Conservation (phyloP, 2,113 vertebrate species). For the Chauna torquata region DNA sequence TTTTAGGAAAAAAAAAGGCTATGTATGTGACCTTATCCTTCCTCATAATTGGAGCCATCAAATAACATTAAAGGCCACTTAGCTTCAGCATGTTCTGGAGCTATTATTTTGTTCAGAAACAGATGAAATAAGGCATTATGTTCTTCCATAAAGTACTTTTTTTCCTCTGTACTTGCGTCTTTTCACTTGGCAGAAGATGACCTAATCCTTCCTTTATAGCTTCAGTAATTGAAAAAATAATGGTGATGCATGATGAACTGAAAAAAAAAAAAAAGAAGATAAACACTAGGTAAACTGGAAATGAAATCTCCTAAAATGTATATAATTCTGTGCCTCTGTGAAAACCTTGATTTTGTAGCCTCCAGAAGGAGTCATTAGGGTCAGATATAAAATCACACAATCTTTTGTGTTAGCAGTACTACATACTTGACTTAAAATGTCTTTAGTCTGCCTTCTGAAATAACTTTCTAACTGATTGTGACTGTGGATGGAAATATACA, state of each 20-base stretch:
- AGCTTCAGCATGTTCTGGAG: background rate
- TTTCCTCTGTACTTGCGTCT: background rate
- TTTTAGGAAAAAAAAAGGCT: background rate
- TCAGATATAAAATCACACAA: background rate
- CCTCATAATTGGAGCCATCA: background rate
- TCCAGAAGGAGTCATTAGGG: background rate
- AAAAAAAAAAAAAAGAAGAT: background rate
- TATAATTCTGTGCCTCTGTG: background rate
- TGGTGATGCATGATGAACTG: background rate
- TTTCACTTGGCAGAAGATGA: background rate
- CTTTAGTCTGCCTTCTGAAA: background rate
- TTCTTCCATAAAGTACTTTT: background rate
- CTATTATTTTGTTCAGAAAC: slow-evolving; percentile 13
- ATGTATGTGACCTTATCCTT: background rate
- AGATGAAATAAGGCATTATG: background rate
- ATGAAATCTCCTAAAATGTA: background rate
- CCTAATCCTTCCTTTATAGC: background rate
- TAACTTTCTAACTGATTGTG: background rate
- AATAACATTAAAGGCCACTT: background rate
- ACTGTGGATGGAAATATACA: background rate
- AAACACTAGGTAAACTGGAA: background rate
- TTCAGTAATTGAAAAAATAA: slow-evolving; percentile 2
- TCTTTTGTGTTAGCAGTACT: background rate
- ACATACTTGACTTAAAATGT: background rate
- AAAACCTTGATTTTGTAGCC: background rate